phyloP scores from a whole-genome alignment of 2,113 vertebrate species.

The Ploceus nigricollis region DNA sequence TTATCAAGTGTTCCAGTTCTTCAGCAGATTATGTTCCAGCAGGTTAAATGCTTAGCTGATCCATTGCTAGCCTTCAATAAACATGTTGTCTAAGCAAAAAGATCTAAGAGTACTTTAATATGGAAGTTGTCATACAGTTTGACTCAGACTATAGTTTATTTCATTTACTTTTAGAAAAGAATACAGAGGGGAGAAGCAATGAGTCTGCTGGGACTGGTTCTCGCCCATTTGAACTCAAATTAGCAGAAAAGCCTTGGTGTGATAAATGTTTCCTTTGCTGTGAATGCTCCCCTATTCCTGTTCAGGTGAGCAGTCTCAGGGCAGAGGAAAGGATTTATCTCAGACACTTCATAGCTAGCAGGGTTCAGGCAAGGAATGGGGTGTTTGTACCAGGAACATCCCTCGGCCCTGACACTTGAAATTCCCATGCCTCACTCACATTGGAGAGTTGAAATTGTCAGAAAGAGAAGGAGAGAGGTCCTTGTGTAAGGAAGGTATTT shows the following conservation, averaged over 20 bases:
- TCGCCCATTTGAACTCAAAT: not conserved
- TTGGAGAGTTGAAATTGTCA: not conserved
- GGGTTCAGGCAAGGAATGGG: not conserved
- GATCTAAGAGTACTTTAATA: not conserved
- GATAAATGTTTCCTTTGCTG: not conserved
- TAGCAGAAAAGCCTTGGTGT: not conserved
- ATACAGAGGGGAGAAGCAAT: not conserved
- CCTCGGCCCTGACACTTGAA: not conserved
- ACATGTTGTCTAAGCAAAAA: not conserved
- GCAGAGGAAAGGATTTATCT: not conserved
- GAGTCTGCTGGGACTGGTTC: not conserved
- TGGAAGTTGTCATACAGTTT: not conserved
- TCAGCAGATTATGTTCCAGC: not conserved
- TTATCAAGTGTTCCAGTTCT: not conserved
- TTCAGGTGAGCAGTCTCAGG: accelerated
- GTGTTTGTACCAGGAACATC: not conserved
- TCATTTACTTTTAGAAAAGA: not conserved
- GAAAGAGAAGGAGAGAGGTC: not conserved
- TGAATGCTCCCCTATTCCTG: not conserved
- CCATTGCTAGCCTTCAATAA: not conserved
- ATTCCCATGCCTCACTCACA: not conserved
- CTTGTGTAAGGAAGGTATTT: not conserved
- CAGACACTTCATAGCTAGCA: not conserved
- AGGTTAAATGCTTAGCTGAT: not conserved
- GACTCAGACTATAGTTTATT: not conserved